Base-by-base conservation (phyloP, 2,797 vertebrate species). In the Anabacerthia variegaticeps region DNA sequence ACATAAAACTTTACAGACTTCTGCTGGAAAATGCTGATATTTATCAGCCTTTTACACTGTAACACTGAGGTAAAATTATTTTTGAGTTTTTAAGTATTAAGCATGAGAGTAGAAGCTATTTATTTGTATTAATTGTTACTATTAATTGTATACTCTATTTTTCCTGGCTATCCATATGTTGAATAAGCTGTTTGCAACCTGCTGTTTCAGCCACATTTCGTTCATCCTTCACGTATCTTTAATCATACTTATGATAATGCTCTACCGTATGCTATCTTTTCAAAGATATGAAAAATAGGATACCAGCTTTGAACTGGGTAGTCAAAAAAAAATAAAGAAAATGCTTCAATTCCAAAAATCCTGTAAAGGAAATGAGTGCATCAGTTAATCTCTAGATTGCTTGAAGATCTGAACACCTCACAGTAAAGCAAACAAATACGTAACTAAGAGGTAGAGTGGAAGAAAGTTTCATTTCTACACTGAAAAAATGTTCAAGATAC, bases 191-290 rank as follows among this genome's bases (percentile, higher is more conserved):
- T 61, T 87, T 84, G 88, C 48, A 92, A 75, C 39, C 84, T 85
- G 37, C 62, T 92, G 34, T 67, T 94, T 93, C 44, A 91, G 63
- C 58, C 34, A 59, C 54, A 88, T 20, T 91, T 91, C 0, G 0
- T 76, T 95, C 89, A 81, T 65, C 58, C 27, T 78, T 82, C 74
- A 83, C 11, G 9, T 55, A 79, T 58, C 36, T 91, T 95, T 95
- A 90, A 90, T 81, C 41, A 83, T 2, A 3, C 19, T 91, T 72
- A 74, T 1, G 6, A 61, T 59, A 87, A 82, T 14, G 30, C 37
- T 54, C 36, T 80, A 63, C 34, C 0, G 0, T 58, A 78, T 80
- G 76, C 58, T 89, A 83, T 24, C 20, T 65, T 75, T 92, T 59
- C 80, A 71, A 68, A 88, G 52, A 66, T 75, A 75, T 17, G 37